These are phyloP conservation scores for Monodelphis domestica DNA, from an alignment of 2,797 vertebrate genomes.

Conservation along the genomic window DNA sequence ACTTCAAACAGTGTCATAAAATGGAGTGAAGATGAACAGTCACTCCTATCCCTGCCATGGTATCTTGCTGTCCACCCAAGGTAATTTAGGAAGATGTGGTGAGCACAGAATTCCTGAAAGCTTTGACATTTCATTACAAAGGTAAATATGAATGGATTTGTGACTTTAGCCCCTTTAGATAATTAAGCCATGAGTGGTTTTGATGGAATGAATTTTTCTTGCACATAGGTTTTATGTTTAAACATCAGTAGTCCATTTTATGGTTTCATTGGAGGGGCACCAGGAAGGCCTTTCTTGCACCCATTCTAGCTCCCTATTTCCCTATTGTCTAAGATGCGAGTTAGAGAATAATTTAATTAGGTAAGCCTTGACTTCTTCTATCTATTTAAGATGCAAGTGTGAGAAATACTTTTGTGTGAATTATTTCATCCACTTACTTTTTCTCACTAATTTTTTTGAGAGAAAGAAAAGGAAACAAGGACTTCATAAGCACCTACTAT, in stretches of 20 bases:
- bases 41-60: slow-evolving; percentile 27
- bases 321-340: not conserved
- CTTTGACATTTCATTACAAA: slow-evolving; percentile 37
- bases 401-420: not conserved
- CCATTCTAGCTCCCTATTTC: not conserved
- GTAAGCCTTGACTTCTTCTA: not conserved
- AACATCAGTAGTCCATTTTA: not conserved
- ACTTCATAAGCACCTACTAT: not conserved
- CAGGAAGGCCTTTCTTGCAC: not conserved
- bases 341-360: not conserved
- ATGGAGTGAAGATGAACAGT: slow-evolving; percentile 14
- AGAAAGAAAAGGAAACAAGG: not conserved
- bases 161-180: slow-evolving; percentile 13
- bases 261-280: not conserved
- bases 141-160: not conserved
- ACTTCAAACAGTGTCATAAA: slow-evolving; percentile 52
- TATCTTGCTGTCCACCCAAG: slow-evolving; percentile 16
- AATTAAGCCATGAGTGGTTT: not conserved
- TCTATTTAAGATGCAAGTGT: not conserved
- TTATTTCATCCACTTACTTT: not conserved
- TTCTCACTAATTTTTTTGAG: not conserved
- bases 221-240: not conserved
- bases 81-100: slow-evolving; percentile 22
- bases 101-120: not conserved
- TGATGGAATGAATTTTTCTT: not conserved